Evolutionary conservation across 2,113 vertebrate genomes (phyloP), one percentile per base, ranked within the genome.

Genomic region (Centropus unirufus): DNA sequence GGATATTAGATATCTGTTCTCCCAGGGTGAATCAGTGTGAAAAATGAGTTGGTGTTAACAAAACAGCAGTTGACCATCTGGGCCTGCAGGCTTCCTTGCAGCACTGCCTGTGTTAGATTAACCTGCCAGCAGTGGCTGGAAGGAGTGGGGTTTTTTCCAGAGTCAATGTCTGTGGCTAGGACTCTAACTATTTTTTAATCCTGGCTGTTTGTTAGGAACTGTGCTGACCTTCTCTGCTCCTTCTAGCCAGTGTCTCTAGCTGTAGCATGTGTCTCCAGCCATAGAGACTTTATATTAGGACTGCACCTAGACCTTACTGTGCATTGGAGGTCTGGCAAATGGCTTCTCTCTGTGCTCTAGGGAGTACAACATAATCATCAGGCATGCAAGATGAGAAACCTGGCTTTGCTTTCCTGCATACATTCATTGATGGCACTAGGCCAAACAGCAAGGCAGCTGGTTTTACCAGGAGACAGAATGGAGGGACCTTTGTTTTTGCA

Each of bases 301-400:
- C 68, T 75, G 32, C 27, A 30, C 6, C 2, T 70, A 63, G 86
- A 59, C 32, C 23, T 9, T 46, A 34, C 23, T 67, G 21, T 86
- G 72, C 30, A 8, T n/a, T 0, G 0, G 13, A 92, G 39, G 5
- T 0, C 21, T 73, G 58, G 39, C 63, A 51, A 58, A 51, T 2
- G 0, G 40, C n/a, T 24, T 83, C 30, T 46, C 9, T 51, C 30
- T 52, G 29, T 44, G n/a, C 82, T 94, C 42, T 32, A 5, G 47
- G 13, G 24, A 40, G 36, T 20, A 12, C 39, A 29, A 12, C 1
- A 3, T 46, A 8, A 40, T 83, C 24, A 8, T 1, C 59, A 58
- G 46, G 80, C 15, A 5, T 36, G 46, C 47, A 64, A 51, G n/a
- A n/a, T 22, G 20, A 24, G 39, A 83, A 93, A 67, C 68, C 6